A percentile compares a stretch with the other conserved stretches of the same genome.
phyloP scores from a whole-genome alignment of 2,113 vertebrate genomes.

The Entelurus aequoreus region DNA sequence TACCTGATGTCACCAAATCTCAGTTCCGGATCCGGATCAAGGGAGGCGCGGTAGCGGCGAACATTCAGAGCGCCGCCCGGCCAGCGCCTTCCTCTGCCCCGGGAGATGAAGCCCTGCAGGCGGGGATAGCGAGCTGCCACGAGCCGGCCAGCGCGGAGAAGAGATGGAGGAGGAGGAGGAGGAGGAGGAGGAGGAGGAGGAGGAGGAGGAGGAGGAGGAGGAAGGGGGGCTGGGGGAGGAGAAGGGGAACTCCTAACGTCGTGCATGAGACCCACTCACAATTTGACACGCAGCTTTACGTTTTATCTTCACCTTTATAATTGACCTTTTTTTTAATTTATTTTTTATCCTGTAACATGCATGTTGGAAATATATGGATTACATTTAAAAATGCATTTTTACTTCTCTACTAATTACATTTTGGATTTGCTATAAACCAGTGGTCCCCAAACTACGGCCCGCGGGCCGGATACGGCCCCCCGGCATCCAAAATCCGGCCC shows the following conservation, averaged over 20 bases:
- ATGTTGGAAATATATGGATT: background rate
- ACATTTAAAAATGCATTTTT: background rate
- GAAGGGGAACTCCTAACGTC: conserved; percentile 63
- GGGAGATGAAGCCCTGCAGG: conserved; percentile 51
- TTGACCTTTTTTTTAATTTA: conserved; percentile 12
- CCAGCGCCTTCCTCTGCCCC: conserved; percentile 32
- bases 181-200: conserved; percentile 35
- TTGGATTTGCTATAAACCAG: background rate
- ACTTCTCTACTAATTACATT: background rate
- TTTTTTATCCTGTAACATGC: background rate
- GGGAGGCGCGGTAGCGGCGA: conserved; percentile 44
- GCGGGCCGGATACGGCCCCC: too few relatives aligned
- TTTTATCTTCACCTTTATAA: background rate
- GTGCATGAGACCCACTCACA: conserved; percentile 30
- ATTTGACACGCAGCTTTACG: conserved; percentile 40
- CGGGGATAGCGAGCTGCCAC: conserved; percentile 39
- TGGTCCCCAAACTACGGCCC: too few relatives aligned
- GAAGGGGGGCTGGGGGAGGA: conserved; percentile 4
- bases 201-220: conserved; percentile 37
- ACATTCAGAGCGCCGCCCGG: conserved; percentile 51
- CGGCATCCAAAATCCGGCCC: too few relatives aligned
- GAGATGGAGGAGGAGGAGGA: conserved; percentile 31
- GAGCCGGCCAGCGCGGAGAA: conserved; percentile 36
- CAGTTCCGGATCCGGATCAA: conserved; percentile 57
- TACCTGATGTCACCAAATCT: conserved; percentile 61